Evolutionary conservation across 1,140 invertebrate genomes (phyloP).

Genomic region (Brachionus manjavacas): DNA sequence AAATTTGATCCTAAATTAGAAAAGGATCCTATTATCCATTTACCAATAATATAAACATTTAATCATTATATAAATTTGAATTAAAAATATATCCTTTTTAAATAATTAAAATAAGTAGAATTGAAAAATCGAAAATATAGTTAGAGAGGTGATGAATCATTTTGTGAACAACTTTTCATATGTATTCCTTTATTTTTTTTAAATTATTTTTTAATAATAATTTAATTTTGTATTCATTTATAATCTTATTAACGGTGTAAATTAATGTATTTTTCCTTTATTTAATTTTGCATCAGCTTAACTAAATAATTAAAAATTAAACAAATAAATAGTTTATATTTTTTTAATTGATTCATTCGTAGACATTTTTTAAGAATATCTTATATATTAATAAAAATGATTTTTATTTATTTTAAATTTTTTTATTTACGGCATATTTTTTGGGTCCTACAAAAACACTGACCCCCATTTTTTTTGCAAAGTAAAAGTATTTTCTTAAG

Average conservation of each 20-base stretch:
- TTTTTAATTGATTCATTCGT: background rate
- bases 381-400: background rate
- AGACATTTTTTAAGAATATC: background rate
- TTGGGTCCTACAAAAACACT: too few relatives aligned
- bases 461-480: too few relatives aligned
- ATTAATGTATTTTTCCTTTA: slow-evolving; percentile 1
- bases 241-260: background rate
- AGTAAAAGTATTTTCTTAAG: too few relatives aligned
- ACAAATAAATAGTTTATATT: background rate
- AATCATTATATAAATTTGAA: background rate
- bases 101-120: background rate
- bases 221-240: background rate
- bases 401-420: background rate
- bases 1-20: background rate
- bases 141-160: background rate
- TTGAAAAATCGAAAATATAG: background rate
- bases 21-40: background rate
- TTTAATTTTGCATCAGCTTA: background rate
- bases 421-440: background rate
- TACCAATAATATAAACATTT: background rate
- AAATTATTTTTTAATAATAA: background rate
- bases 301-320: background rate
- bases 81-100: background rate
- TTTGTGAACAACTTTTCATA: background rate
- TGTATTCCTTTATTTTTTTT: background rate